A percentile compares a stretch with the other conserved stretches of the same genome.
These are phyloP conservation scores for Pheosia tremula DNA, from an alignment of 2,888 invertebrate species.

Conservation along the genomic window DNA sequence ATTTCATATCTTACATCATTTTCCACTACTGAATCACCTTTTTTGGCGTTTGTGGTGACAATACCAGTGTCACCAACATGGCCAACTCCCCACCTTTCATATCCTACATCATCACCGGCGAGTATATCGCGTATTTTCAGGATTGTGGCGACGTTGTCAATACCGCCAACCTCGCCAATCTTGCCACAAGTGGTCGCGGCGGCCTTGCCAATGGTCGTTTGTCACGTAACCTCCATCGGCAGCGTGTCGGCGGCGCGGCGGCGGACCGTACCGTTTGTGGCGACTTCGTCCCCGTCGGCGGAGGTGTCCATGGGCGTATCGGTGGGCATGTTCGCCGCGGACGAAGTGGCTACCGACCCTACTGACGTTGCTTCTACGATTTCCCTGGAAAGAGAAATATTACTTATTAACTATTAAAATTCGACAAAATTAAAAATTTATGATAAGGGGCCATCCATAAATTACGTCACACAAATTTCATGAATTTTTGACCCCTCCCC, in stretches of 20 bases:
- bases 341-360: constrained; percentile 36
- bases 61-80: neutral
- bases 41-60: neutral
- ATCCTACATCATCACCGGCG: neutral
- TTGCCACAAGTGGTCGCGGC: constrained; percentile 10
- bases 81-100: neutral
- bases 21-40: neutral
- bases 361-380: constrained; percentile 54
- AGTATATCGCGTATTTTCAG: constrained; percentile 2
- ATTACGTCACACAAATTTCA: no score
- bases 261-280: constrained; percentile 10
- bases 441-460: no score
- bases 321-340: neutral
- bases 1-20: neutral
- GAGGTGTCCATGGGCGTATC: constrained; percentile 13
- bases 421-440: no score
- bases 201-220: constrained; percentile 29
- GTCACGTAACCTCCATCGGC: constrained; percentile 82
- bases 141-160: constrained; percentile 12
- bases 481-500: no score
- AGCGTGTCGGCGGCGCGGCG: constrained; percentile 52
- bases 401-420: no score
- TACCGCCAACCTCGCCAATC: constrained; percentile 13
- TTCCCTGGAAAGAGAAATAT: constrained; percentile 46
- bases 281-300: constrained; percentile 1